Conservation (phyloP, 1,140 invertebrate genomes). For the Caenorhabditis latens region DNA sequence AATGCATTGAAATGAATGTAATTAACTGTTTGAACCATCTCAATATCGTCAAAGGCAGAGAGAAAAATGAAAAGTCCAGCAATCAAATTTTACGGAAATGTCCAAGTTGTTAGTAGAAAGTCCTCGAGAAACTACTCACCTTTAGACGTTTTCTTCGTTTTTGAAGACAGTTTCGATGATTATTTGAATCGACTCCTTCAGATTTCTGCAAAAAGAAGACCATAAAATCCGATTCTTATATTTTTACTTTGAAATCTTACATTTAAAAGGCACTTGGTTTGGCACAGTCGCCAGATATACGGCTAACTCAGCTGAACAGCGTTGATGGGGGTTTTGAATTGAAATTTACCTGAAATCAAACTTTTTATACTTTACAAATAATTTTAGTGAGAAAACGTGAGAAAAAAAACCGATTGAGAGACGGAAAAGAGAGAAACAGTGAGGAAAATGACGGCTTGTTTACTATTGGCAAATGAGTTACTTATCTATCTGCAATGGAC, state of each 20-base stretch:
- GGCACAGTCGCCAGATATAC: slow-evolving; percentile 3
- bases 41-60: slow-evolving; percentile 39
- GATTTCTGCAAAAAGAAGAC: slow-evolving; percentile 15
- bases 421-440: slow-evolving; percentile 2
- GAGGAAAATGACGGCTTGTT: not conserved
- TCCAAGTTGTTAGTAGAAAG: not conserved
- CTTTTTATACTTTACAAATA: not conserved
- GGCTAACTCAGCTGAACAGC: not conserved
- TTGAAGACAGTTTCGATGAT: not conserved
- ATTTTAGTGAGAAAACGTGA: not conserved
- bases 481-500: not conserved
- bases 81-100: not conserved
- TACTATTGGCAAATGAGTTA: not conserved
- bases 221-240: too few relatives aligned
- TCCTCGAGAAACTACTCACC: not conserved
- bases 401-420: not conserved
- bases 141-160: not conserved
- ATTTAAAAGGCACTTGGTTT: slow-evolving; percentile 18
- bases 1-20: not conserved
- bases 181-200: slow-evolving; percentile 26
- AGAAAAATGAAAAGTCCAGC: not conserved
- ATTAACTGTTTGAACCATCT: not conserved
- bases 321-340: not conserved
- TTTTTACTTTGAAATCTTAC: not conserved
- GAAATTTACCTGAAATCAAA: slow-evolving; percentile 26